These are phyloP conservation scores for Chironomus tepperi DNA, from an alignment of 1,140 invertebrate genomes.

Conservation along the genomic window DNA sequence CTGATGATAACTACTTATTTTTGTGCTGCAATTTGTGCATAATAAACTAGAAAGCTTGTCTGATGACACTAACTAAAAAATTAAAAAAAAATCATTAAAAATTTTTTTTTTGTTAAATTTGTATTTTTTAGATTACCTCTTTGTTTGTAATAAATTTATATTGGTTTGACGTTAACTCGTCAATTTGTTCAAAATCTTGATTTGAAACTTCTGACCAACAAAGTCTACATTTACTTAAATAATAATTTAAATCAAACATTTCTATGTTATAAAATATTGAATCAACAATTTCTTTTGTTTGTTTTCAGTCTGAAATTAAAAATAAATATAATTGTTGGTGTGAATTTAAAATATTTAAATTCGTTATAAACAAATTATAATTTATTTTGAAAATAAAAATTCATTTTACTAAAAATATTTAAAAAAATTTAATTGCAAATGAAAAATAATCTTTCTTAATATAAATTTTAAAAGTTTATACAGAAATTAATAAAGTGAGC, in stretches of 20 bases:
- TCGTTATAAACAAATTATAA: too few species aligned
- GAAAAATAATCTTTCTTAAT: too few species aligned
- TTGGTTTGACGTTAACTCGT: background rate
- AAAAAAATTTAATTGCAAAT: too few species aligned
- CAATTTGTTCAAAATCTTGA: background rate
- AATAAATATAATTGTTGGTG: too few species aligned
- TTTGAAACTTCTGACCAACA: background rate
- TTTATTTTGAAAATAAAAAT: too few species aligned
- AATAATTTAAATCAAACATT: background rate
- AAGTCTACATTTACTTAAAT: background rate
- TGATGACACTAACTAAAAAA: background rate
- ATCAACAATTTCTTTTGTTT: background rate
- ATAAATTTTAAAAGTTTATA: too few species aligned
- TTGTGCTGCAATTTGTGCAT: background rate
- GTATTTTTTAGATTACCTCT: background rate
- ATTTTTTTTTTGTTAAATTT: too few species aligned
- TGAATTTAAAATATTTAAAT: constrained; percentile 29
- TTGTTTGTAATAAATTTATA: background rate
- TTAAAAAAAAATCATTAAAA: background rate
- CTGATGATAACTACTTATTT: background rate
- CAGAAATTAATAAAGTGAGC: too few species aligned
- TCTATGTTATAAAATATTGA: background rate
- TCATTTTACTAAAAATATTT: too few species aligned
- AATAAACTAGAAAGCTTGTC: background rate
- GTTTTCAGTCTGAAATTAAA: too few species aligned